Evolutionary conservation across 1,140 invertebrate species (phyloP).

Genomic region (Drosophila lacertosa): DNA sequence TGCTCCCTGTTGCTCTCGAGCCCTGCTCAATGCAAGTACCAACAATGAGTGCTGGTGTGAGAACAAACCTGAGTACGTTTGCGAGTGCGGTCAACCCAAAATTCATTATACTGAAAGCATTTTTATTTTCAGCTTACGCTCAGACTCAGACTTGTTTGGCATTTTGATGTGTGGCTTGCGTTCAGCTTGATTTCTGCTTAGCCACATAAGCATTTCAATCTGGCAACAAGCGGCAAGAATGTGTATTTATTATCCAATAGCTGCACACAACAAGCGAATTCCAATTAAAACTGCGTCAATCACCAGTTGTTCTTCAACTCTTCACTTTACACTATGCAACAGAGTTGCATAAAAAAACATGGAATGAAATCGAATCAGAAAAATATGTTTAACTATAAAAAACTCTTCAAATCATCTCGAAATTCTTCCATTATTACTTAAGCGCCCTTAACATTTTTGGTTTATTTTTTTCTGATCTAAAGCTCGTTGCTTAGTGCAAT

Average conservation of each 20-base stretch:
- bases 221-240: background rate
- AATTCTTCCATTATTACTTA: too few species aligned
- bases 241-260: slow-evolving; percentile 7
- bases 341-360: background rate
- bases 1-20: slow-evolving; percentile 14
- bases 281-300: slow-evolving; percentile 45
- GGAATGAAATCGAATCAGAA: too few species aligned
- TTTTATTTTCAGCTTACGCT: slow-evolving; percentile 49
- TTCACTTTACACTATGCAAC: background rate
- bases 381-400: background rate
- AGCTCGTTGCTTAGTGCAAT: slow-evolving; percentile 44
- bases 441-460: too few species aligned
- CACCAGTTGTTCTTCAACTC: slow-evolving; percentile 6
- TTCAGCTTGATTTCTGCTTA: slow-evolving; percentile 29
- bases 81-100: slow-evolving; percentile 28
- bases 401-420: background rate
- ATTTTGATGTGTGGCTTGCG: slow-evolving; percentile 17
- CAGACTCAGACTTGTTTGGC: slow-evolving; percentile 12
- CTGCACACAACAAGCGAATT: slow-evolving; percentile 15
- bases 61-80: background rate
- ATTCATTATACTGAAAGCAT: slow-evolving; percentile 72
- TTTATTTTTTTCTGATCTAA: background rate
- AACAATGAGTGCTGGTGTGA: slow-evolving; percentile 19
- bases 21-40: background rate
- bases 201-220: slow-evolving; percentile 19